Conservation (phyloP, 2,113 vertebrate genomes). For the Zapus hudsonius region DNA sequence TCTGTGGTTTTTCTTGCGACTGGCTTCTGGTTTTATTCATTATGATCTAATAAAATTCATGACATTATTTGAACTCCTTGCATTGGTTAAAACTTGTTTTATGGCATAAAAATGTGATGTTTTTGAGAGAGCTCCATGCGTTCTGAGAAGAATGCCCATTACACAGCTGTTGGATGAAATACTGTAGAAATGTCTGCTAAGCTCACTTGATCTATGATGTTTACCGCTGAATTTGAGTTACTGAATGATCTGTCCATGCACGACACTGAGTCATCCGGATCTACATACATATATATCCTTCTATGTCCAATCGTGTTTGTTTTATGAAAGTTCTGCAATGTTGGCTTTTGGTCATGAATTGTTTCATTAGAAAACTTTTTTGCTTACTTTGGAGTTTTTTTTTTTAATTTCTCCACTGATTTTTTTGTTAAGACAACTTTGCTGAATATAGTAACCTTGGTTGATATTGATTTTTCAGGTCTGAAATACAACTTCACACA, state of each 20-base stretch:
- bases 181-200: not conserved
- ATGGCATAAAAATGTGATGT: not conserved
- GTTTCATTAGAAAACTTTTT: too few species aligned
- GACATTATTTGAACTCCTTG: not conserved
- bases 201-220: not conserved
- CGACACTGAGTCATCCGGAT: too few species aligned
- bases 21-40: not conserved
- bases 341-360: too few species aligned
- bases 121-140: not conserved
- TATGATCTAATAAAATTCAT: not conserved
- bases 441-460: too few species aligned
- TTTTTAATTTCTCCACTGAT: too few species aligned
- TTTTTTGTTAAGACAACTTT: too few species aligned
- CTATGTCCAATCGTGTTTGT: not conserved
- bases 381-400: too few species aligned
- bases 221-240: not conserved
- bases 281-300: not conserved
- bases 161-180: not conserved
- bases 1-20: not conserved
- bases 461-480: too few species aligned
- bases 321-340: not conserved
- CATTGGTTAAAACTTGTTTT: not conserved
- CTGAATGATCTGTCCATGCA: not conserved
- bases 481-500: too few species aligned
- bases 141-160: not conserved